Evolutionary conservation across 53 echinoderm and acorn worm genomes (phyloP), one percentile per base, ranked within the genome.

Genomic region (Zoroaster sp.): DNA sequence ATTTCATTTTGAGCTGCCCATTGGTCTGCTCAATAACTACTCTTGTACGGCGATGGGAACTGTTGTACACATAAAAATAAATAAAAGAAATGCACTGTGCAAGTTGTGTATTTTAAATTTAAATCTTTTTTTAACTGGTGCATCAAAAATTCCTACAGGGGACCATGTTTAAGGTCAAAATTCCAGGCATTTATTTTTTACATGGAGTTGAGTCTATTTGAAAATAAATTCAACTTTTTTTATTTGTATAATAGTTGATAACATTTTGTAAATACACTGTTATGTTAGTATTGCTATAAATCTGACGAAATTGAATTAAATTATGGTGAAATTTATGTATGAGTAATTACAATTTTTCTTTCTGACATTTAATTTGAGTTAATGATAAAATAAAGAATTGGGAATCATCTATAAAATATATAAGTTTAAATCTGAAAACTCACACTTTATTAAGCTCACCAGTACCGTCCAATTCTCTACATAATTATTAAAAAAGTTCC

Each of bases 21-120:
- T 89, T 89, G 10, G 80, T 70, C 37, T 89, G 89, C 76, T 89
- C 88, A 44, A 88, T 88, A 36, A 88, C 77, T 4, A 88, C 88
- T 88, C 88, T 23, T 17, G 76, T 77, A 77, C 39, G 76, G 14
- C 66, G 71, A 47, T 86, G 86, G 51, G 86, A 71, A 21, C 86
- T 86, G 72, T 86, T 0, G 47, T 33, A 72, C 21, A 10, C 25
- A 41, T 21, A 18, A 37, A 38, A 38, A 74, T 15, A 38, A 40
- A 74, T 15, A 15, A 40, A 49, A 49, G 51, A 51, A 51, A 51
- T 15, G 17, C 18, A 51, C 18, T 17, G 18, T 14, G 15, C 14
- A 3, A 51, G 8, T 51, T n/a, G n/a, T 5, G 14, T 51, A 51
- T 2, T 51, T 51, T 51, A 51, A 51, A 51, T 51, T 4, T 0